Evolutionary conservation across 1,140 invertebrate genomes (phyloP), one percentile per base, ranked within the genome.

Genomic region (Cylas formicarius): DNA sequence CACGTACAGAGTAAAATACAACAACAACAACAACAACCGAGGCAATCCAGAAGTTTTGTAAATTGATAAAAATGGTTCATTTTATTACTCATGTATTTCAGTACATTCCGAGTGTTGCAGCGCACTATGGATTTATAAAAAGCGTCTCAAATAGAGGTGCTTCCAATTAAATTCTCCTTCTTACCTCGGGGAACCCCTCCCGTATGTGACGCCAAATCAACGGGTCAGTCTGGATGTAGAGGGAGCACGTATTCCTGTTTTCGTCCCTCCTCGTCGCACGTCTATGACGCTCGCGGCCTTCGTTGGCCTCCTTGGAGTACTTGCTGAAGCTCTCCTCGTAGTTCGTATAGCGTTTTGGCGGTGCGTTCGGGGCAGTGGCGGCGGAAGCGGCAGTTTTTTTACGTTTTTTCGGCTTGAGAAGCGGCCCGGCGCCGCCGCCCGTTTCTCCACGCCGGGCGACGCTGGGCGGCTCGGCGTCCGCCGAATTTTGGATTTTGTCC

Each of bases 151-250:
- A n/a, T n/a, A n/a, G n/a, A n/a, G n/a, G n/a, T n/a, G n/a, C n/a
- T n/a, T n/a, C n/a, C n/a, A n/a, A n/a, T n/a, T n/a, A n/a, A n/a
- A n/a, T n/a, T n/a, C n/a, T n/a, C n/a, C n/a, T n/a, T n/a, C 73
- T 73, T 63, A 81, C 78, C 65, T 80, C 77, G 16, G 77, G 74
- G 57, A 81, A 80, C 18, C 76, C 74, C 57, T 80, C 77, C 50
- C 77, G 69, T 57, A 96, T 90, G 63, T 96, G 89, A 56, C 83
- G 79, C 90, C 93, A 99, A 60, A 99, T 86, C 44, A 95, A 81
- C 47, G 94, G 93, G 76, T 99, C 95, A 8, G 95, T 96, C 70
- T 97, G 91, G 65, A 99, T 92, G 65, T 91, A 97, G 10, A 98
- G 77, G 20, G 90, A 92, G 67, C 93, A 97, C 18, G 86, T 89